Evolutionary conservation across 1,140 invertebrate species (phyloP).

Genomic region (Solen grandis): DNA sequence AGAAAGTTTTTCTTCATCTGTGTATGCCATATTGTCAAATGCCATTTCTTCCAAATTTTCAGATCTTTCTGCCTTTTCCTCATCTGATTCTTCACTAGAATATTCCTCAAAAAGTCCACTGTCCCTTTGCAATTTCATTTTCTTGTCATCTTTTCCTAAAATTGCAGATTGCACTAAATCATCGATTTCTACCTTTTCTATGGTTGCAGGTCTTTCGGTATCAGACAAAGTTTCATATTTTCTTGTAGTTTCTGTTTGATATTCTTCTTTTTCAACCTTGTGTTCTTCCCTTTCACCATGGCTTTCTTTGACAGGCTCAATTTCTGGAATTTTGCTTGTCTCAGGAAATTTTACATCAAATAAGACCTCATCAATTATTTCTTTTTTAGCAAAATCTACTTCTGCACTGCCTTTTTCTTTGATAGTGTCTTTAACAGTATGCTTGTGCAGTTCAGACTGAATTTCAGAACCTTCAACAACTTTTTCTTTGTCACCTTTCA

Average conservation of each 20-base stretch:
- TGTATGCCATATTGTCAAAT: slow-evolving; percentile 83
- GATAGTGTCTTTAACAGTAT: not conserved
- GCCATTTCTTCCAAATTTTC: slow-evolving; percentile 70
- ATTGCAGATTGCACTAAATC: too few species aligned
- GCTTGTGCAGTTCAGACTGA: slow-evolving; percentile 16
- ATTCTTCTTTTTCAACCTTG: slow-evolving; percentile 2
- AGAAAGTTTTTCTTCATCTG: slow-evolving; percentile 78
- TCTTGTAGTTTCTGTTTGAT: slow-evolving; percentile 24
- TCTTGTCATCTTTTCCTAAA: too few species aligned
- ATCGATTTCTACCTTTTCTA: too few species aligned
- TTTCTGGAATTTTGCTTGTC: slow-evolving; percentile 25
- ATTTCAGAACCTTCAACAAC: slow-evolving; percentile 31
- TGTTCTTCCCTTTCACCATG: slow-evolving; percentile 26
- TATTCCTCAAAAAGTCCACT: slow-evolving; percentile 49
- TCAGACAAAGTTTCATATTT: too few species aligned
- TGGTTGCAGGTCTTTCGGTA: too few species aligned
- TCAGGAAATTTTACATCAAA: slow-evolving; percentile 27
- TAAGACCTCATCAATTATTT: slow-evolving; percentile 33
- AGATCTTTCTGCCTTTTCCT: slow-evolving; percentile 26
- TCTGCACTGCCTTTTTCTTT: slow-evolving; percentile 19
- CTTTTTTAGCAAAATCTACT: slow-evolving; percentile 21
- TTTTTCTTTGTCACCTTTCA: slow-evolving; percentile 10
- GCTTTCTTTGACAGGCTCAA: slow-evolving; percentile 31
- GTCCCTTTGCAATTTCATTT: slow-evolving; percentile 43
- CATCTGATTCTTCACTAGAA: slow-evolving; percentile 41